Base-by-base conservation (phyloP, 2,888 invertebrate genomes). In the Hetaerina titia region DNA sequence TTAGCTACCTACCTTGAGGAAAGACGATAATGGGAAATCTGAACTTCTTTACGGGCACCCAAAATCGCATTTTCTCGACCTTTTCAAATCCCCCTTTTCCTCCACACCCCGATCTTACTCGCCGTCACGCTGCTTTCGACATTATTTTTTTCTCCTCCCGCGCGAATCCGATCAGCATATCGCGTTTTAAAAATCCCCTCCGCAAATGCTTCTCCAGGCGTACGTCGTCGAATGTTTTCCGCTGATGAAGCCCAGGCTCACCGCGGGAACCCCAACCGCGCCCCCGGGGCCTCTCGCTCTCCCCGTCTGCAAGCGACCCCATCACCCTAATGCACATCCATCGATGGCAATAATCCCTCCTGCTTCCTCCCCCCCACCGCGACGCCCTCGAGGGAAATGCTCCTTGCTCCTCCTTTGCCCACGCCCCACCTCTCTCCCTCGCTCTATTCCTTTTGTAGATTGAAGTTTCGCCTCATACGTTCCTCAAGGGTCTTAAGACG, bases 401-500 rank as follows among this genome's bases (percentile, higher is more conserved):
- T 81, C 81, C 81, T 81, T 81, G 31, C 31, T 31, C 31, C 15
- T 81, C 81, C 69, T 69, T 69, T 74, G 15, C 74, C 6, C 74
- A n/a, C 69, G 17, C 69, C 81, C 22, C 13, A 81, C 81, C 13
- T 81, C 25, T 81, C 25, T 15, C 11, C n/a, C 57, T 45, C 89
- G 89, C 81, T 89, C 89, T 58, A 58, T 57, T 89, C 89, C 89
- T 89, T 89, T 89, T 81, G 57, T 57, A 89, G 89, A 89, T 89
- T 89, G 58, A 89, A 58, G 89, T 89, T 89, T 89, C 22, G 22
- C 58, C 45, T 56, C 57, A 7, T 45, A 45, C 56, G 56, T 89
- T 58, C 58, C 58, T 89, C 58, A 89, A n/a, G 57, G 89, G 56
- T n/a, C 58, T 58, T 56, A 89, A 89, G 56, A 58, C 56, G 89